Conservation (phyloP, 2,888 invertebrate genomes). For the Meta bourneti region DNA sequence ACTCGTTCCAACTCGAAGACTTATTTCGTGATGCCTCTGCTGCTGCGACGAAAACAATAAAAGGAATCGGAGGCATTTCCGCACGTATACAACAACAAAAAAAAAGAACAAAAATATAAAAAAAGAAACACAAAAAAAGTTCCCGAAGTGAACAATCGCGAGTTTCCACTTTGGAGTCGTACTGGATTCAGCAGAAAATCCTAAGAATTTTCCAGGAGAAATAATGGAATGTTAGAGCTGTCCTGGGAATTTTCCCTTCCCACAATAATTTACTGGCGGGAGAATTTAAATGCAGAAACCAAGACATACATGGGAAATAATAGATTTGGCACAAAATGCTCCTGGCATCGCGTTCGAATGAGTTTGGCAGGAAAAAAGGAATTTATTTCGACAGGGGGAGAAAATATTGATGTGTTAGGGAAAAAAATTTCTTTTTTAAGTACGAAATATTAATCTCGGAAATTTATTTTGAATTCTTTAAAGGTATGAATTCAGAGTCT, state of each 20-base stretch:
- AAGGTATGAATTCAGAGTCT: no score
- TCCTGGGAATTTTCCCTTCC: constrained; percentile 4
- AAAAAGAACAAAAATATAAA: background rate
- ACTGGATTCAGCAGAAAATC: constrained; percentile 38
- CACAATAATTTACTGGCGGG: constrained; percentile 27
- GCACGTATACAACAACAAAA: constrained; percentile 44
- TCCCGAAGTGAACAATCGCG: constrained; percentile 47
- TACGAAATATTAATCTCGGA: background rate
- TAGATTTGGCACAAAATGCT: background rate
- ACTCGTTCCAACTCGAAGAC: constrained; percentile 50
- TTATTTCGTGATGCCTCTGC: constrained; percentile 25
- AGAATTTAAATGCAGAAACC: constrained; percentile 44
- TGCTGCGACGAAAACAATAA: constrained; percentile 44
- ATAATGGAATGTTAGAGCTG: constrained; percentile 51
- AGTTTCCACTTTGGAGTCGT: constrained; percentile 44
- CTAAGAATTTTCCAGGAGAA: constrained; percentile 42
- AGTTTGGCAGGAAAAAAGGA: background rate
- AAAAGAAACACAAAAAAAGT: constrained; percentile 25
- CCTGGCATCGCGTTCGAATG: background rate
- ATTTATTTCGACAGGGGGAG: background rate
- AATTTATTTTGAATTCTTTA: background rate
- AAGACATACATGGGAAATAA: background rate
- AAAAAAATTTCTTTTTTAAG: background rate
- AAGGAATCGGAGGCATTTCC: constrained; percentile 41
- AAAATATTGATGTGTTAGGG: background rate